Conservation (phyloP, 2,888 invertebrate genomes). For the Tetragonisca angustula region DNA sequence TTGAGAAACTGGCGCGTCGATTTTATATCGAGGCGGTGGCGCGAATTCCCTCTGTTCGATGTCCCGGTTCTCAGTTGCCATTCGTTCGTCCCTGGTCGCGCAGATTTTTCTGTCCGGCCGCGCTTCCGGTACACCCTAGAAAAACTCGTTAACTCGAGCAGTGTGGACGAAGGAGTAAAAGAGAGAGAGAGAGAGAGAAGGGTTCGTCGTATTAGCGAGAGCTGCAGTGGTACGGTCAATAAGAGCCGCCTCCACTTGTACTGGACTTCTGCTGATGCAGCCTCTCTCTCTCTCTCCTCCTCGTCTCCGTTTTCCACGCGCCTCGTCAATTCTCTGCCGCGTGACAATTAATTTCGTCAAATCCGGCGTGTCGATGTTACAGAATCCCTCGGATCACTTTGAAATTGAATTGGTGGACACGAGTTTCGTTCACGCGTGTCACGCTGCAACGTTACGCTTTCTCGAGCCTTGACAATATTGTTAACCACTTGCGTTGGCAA, state of each 20-base stretch:
- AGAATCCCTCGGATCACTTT: neutral
- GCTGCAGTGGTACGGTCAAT: constrained; percentile 62
- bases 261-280: constrained; percentile 64
- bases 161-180: neutral
- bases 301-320: constrained; percentile 35
- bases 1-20: neutral
- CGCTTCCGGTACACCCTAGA: constrained; percentile 28
- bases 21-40: constrained; percentile 11
- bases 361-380: constrained; percentile 5
- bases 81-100: constrained; percentile 1
- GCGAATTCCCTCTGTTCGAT: neutral
- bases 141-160: constrained; percentile 55
- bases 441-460: neutral
- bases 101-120: constrained; percentile 31
- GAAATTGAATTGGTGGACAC: neutral
- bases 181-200: neutral
- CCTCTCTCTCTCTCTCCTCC: constrained; percentile 38
- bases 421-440: neutral
- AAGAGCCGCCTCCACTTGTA: constrained; percentile 52
- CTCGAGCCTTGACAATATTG: too few relatives aligned
- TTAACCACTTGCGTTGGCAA: too few relatives aligned
- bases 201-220: constrained; percentile 48
- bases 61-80: neutral
- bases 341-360: constrained; percentile 23
- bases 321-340: constrained; percentile 5